Conservation (phyloP, 2,797 vertebrate species). For the Phrynocephalus forsythii region DNA sequence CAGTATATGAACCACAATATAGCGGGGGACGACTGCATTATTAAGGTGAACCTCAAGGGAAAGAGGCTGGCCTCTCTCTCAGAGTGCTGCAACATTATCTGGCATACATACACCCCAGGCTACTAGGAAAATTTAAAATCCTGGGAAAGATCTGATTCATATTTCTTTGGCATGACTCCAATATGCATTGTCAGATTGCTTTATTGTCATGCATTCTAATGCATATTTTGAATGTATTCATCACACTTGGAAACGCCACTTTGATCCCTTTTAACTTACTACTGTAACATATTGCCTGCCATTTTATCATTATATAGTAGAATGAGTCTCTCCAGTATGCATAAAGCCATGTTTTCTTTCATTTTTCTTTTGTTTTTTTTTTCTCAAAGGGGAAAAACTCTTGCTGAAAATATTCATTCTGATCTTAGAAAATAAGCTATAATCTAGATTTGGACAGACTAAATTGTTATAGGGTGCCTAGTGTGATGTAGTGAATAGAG, state of each 20-base stretch:
- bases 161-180: background rate
- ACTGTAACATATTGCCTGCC: background rate
- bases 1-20: no score
- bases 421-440: background rate
- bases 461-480: no score
- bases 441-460: no score
- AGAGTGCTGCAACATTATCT: no score
- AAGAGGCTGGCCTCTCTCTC: no score
- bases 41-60: no score
- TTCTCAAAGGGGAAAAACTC: background rate
- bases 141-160: background rate
- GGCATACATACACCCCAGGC: no score
- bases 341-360: background rate
- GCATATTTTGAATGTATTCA: background rate
- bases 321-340: background rate
- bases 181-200: background rate
- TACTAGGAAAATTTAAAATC: background rate
- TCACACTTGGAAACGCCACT: background rate
- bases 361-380: no score
- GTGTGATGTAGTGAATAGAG: no score
- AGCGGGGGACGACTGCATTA: no score
- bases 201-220: background rate
- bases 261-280: background rate
- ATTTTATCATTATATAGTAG: background rate
- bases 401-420: background rate